Evolutionary conservation across 2,113 vertebrate species (phyloP).

Genomic region (Pavo muticus): DNA sequence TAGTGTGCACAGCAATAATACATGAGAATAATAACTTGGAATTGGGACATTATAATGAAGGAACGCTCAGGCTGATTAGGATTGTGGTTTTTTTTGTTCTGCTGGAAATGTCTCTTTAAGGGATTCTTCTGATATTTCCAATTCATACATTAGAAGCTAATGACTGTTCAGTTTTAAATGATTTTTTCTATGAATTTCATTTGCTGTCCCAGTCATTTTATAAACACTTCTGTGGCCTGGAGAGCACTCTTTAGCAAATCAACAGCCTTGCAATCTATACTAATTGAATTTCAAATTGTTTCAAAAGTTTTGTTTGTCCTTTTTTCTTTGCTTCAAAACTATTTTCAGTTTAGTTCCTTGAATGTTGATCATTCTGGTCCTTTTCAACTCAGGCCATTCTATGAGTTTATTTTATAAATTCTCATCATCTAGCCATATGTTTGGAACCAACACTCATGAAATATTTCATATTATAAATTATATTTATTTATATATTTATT

Average conservation of each 20-base stretch:
- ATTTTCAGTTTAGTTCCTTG: conserved; percentile 24
- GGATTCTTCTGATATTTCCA: not conserved
- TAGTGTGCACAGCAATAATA: not conserved
- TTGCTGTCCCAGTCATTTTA: not conserved
- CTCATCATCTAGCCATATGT: not conserved
- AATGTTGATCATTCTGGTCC: no score
- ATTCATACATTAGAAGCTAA: not conserved
- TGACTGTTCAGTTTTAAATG: not conserved
- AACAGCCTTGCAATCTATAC: not conserved
- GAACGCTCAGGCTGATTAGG: not conserved
- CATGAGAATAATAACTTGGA: fast-evolving
- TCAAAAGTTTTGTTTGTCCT: not conserved
- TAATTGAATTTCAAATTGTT: conserved; percentile 33
- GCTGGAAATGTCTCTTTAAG: not conserved
- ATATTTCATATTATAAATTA: conserved; percentile 14
- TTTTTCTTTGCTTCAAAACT: not conserved
- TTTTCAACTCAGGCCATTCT: no score
- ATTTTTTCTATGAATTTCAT: not conserved
- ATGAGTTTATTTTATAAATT: not conserved
- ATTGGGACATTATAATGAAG: fast-evolving
- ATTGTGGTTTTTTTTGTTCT: not conserved
- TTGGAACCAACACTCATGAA: conserved; percentile 38
- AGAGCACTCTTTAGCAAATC: conserved; percentile 33
- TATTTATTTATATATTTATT: no score
- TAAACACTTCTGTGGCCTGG: conserved; percentile 16